Evolutionary conservation across 2,113 vertebrate species (phyloP).

Genomic region (Rhinoptilus africanus): DNA sequence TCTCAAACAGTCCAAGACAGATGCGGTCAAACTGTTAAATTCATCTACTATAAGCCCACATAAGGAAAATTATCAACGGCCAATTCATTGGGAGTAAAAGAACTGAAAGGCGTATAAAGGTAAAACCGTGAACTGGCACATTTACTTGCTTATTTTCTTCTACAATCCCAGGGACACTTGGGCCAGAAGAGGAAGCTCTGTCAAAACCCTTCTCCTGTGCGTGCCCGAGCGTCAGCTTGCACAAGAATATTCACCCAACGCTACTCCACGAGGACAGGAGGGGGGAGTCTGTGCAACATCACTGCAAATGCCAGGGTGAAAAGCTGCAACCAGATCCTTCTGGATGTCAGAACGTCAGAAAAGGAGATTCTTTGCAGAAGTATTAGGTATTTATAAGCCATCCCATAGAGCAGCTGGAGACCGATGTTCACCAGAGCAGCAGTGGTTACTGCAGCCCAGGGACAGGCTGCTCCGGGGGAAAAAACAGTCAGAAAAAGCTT

Average conservation of each 20-base stretch:
- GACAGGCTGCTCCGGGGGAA: fast-evolving
- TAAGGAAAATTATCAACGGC: not conserved
- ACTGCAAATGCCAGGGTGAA: not conserved
- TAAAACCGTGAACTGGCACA: not conserved
- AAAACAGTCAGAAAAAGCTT: not conserved
- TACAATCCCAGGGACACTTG: not conserved
- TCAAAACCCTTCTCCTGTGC: not conserved
- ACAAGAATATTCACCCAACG: not conserved
- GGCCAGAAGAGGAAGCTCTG: not conserved
- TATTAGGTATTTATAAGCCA: not conserved
- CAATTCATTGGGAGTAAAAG: not conserved
- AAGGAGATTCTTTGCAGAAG: not conserved
- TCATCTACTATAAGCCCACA: not conserved
- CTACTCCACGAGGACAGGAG: not conserved
- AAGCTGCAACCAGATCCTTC: not conserved
- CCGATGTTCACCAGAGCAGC: not conserved
- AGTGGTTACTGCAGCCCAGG: not conserved
- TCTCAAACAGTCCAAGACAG: not conserved
- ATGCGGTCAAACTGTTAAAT: not conserved
- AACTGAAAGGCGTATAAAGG: not conserved
- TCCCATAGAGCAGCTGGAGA: not conserved
- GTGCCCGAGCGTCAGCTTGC: not conserved
- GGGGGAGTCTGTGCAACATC: not conserved
- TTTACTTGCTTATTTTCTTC: not conserved
- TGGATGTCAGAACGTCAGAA: not conserved